A percentile compares a stretch with the other conserved stretches of the same genome.
phyloP scores from a whole-genome alignment of 2,113 vertebrate species.

The Nothoprocta perdicaria region DNA sequence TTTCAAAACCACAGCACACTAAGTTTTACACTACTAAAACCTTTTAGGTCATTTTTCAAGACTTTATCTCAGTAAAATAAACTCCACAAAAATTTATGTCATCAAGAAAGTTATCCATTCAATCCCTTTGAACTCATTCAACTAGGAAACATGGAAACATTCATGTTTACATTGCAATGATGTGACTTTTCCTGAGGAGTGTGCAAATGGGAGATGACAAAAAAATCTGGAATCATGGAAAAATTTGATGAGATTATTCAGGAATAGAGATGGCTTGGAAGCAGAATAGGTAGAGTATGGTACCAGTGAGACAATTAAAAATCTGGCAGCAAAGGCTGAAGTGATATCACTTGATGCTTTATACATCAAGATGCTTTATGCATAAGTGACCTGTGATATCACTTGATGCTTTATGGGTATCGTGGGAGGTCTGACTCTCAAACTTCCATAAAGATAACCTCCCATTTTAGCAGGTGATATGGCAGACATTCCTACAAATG shows the following conservation, averaged over 20 bases:
- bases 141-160: background rate
- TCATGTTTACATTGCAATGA: rapidly evolving
- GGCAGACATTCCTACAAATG: background rate
- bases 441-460: background rate
- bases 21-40: rapidly evolving
- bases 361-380: no score
- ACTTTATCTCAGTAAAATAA: background rate
- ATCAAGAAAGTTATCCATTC: background rate
- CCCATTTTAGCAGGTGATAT: background rate
- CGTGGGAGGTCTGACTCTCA: background rate
- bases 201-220: background rate
- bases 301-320: background rate
- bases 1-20: background rate
- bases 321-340: background rate
- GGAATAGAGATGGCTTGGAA: background rate
- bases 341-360: background rate
- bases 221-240: background rate
- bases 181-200: background rate
- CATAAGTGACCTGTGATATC: background rate
- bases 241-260: background rate
- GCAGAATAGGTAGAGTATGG: background rate
- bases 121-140: background rate
- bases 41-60: background rate
- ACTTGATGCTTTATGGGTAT: background rate
- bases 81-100: background rate